A percentile compares a stretch with the other conserved stretches of the same genome.
Conservation (phyloP, 2,113 vertebrate genomes). For the Aphyosemion australe region DNA sequence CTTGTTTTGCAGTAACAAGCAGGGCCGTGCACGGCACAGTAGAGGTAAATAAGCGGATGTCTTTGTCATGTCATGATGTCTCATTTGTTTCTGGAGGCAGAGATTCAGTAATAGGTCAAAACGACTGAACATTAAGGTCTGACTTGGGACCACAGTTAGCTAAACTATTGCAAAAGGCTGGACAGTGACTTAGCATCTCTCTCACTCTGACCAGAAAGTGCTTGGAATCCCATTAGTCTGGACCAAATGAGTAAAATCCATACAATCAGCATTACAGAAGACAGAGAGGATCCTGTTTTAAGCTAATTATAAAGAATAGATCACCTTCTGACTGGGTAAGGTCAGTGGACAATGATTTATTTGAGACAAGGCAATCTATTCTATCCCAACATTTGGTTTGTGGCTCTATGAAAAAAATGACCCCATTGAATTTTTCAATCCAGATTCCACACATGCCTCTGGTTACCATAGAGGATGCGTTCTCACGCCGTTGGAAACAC, state of each 20-base stretch:
- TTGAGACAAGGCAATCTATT: slow-evolving; percentile 43
- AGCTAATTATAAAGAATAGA: slow-evolving; percentile 59
- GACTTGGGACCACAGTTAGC: slow-evolving; percentile 6
- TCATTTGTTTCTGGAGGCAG: not conserved
- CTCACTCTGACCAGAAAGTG: slow-evolving; percentile 26
- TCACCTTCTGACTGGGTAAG: slow-evolving; percentile 45
- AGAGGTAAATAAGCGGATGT: slow-evolving; percentile 2
- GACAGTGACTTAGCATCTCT: slow-evolving; percentile 2
- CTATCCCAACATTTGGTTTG: slow-evolving; percentile 36
- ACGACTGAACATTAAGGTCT: not conserved
- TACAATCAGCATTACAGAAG: slow-evolving; percentile 41
- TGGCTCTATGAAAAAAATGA: slow-evolving; percentile 36
- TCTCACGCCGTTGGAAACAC: slow-evolving; percentile 16
- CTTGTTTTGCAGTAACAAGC: not conserved
- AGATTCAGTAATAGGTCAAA: slow-evolving; percentile 14
- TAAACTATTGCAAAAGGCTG: slow-evolving; percentile 8
- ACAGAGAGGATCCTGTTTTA: slow-evolving; percentile 41
- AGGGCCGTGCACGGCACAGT: not conserved
- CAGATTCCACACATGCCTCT: slow-evolving; percentile 18
- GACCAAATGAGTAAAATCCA: slow-evolving; percentile 48
- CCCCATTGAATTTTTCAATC: slow-evolving; percentile 31
- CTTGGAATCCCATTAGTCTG: slow-evolving; percentile 38
- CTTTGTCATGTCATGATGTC: not conserved
- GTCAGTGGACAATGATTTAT: slow-evolving; percentile 59
- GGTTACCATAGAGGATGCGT: slow-evolving; percentile 15